Evolutionary conservation across 2,888 invertebrate species (phyloP).

Genomic region (Polylopha cassiicola): DNA sequence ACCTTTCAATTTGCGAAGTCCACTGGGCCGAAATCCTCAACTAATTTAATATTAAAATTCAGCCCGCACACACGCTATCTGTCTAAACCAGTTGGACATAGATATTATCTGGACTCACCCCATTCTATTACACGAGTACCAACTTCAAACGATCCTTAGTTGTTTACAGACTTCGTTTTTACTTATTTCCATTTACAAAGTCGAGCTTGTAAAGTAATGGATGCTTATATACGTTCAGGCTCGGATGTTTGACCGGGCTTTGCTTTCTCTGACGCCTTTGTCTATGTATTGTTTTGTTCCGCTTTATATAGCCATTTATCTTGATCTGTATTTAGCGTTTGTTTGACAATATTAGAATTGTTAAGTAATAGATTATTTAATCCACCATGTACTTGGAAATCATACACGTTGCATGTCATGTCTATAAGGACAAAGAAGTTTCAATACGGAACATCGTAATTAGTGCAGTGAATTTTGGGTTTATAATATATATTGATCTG

Average conservation of each 20-base stretch:
- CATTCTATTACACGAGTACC: conserved; percentile 37
- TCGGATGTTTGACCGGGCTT: conserved; percentile 1
- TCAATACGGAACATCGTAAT: no score
- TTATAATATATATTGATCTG: no score
- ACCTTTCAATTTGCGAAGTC: conserved; percentile 20
- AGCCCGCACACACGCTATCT: conserved; percentile 61
- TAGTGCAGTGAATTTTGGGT: no score
- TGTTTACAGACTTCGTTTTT: conserved; percentile 26
- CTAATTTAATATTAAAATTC: conserved; percentile 58
- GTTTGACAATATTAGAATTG: no score
- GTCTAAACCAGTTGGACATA: conserved; percentile 65
- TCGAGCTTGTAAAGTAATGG: conserved; percentile 18
- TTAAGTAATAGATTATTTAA: no score
- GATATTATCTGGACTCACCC: conserved; percentile 58
- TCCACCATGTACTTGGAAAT: no score
- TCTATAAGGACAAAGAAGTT: no score
- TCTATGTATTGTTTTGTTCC: no score
- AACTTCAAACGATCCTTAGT: conserved; percentile 58
- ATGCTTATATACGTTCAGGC: conserved; percentile 6
- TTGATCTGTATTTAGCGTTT: no score
- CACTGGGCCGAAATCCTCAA: conserved; percentile 18
- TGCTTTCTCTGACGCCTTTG: conserved; percentile 1
- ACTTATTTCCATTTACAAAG: conserved; percentile 26
- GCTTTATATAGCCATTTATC: no score
- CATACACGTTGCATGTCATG: no score